Evolutionary conservation across 2,888 invertebrate species (phyloP).

Genomic region (Heliconius charithonia): DNA sequence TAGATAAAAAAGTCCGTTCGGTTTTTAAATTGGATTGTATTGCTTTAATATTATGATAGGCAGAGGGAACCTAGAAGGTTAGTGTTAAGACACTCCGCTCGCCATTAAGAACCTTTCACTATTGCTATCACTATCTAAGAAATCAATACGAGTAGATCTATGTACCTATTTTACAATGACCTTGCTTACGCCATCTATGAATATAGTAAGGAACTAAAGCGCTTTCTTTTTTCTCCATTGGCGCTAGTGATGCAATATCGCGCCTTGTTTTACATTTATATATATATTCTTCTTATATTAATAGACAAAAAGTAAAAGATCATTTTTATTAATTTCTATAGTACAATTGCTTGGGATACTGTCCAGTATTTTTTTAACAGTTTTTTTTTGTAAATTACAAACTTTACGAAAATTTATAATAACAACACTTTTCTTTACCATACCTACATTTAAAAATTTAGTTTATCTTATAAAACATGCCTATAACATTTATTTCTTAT

Average conservation of each 20-base stretch:
- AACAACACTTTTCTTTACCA: not conserved
- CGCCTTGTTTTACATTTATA: conserved; percentile 4
- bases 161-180: not conserved
- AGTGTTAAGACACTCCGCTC: too few relatives aligned
- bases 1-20: too few relatives aligned
- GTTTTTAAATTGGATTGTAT: too few relatives aligned
- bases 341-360: not conserved
- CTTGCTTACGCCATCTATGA: conserved; percentile 60
- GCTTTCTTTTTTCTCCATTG: conserved; percentile 49
- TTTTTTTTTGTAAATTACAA: not conserved
- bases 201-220: conserved; percentile 52
- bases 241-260: conserved; percentile 54
- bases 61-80: too few relatives aligned
- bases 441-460: not conserved
- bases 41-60: too few relatives aligned
- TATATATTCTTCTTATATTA: not conserved
- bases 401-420: not conserved
- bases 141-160: not conserved
- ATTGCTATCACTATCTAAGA: too few relatives aligned
- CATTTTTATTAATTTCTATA: not conserved
- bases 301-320: not conserved
- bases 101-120: too few relatives aligned
- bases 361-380: not conserved
- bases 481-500: conserved; percentile 34
- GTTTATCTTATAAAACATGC: too few relatives aligned